These are phyloP conservation scores for Eriocheir sinensis DNA, from an alignment of 1,140 invertebrate species.

Conservation along the genomic window DNA sequence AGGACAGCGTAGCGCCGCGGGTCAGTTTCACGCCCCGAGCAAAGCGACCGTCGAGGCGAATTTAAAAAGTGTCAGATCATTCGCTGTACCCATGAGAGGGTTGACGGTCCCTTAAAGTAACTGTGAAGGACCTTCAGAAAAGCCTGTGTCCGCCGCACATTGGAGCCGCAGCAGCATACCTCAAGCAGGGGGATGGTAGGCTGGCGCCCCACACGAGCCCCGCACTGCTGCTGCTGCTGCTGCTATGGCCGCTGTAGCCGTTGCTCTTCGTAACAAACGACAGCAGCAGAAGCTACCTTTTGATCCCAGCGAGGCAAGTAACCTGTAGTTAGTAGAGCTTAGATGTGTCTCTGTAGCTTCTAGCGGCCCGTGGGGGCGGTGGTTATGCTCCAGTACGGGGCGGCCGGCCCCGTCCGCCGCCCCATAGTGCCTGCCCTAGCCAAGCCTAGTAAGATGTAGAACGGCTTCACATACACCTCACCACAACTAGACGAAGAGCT, in stretches of 20 bases:
- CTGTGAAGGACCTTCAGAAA: not conserved
- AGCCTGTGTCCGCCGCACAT: not conserved
- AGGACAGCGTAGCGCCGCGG: not conserved
- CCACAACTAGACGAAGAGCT: not conserved
- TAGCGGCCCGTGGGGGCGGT: not conserved
- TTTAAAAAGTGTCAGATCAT: not conserved
- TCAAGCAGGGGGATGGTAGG: constrained; percentile 39
- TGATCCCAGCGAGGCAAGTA: constrained; percentile 68
- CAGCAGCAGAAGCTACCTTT: constrained; percentile 68
- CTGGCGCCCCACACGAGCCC: constrained; percentile 49
- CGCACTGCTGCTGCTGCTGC: constrained; percentile 31
- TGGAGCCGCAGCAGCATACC: constrained; percentile 32
- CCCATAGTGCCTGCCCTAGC: not conserved
- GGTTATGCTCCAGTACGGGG: not conserved
- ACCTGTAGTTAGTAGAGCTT: constrained; percentile 14
- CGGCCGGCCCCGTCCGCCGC: not conserved
- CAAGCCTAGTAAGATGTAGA: constrained; percentile 9
- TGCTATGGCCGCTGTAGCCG: constrained; percentile 58
- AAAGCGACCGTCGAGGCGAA: constrained; percentile 9
- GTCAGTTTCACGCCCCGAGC: not conserved
- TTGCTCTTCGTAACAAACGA: constrained; percentile 55
- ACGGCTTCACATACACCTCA: not conserved
- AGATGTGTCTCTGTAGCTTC: not conserved
- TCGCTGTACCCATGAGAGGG: constrained; percentile 3
- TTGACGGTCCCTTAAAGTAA: not conserved